Conservation (phyloP, 2,113 vertebrate species). For the Eurypyga helias region DNA sequence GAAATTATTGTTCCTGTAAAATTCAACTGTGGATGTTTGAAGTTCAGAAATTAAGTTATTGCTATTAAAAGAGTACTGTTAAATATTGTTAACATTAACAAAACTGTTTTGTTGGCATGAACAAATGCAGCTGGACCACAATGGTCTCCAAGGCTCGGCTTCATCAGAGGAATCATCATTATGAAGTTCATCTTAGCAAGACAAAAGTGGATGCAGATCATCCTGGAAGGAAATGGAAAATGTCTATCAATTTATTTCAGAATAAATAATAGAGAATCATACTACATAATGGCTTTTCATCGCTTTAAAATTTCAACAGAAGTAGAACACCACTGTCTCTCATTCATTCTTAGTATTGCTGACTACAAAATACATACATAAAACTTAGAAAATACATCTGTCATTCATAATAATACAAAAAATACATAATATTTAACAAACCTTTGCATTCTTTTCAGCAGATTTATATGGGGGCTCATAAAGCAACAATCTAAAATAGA, state of each 20-base stretch:
- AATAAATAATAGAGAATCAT: background rate
- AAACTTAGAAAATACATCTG: background rate
- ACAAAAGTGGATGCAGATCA: background rate
- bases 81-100: background rate
- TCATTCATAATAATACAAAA: background rate
- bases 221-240: background rate
- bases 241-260: slow-evolving; percentile 9
- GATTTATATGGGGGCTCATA: background rate
- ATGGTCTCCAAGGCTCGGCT: background rate
- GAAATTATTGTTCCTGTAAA: background rate
- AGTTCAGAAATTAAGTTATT: background rate
- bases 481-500: background rate
- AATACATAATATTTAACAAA: background rate
- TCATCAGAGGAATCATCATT: background rate
- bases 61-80: background rate
- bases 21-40: background rate
- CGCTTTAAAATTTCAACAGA: background rate
- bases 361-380: background rate
- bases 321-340: background rate
- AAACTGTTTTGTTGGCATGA: background rate
- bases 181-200: background rate
- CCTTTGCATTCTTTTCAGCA: background rate
- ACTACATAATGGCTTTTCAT: background rate
- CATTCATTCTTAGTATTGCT: background rate
- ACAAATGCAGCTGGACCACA: background rate